phyloP scores from a whole-genome alignment of 2,797 vertebrate genomes.

The Hybognathus amarus region DNA sequence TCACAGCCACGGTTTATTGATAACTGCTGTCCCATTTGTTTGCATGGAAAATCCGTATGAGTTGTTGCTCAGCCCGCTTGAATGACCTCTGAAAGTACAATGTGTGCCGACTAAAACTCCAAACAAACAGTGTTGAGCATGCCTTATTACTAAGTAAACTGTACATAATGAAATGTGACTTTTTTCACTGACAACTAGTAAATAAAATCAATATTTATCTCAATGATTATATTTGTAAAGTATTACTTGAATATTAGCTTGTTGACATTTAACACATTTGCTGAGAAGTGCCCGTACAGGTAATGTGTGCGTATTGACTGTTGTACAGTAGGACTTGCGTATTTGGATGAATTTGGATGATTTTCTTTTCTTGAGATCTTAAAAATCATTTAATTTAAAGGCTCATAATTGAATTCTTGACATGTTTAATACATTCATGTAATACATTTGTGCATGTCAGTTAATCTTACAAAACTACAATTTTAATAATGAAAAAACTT shows the following conservation, averaged over 20 bases:
- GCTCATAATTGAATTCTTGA: neutral
- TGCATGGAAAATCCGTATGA: constrained; percentile 19
- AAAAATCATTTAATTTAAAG: neutral
- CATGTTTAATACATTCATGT: neutral
- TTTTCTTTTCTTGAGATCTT: neutral
- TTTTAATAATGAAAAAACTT: neutral
- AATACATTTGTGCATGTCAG: neutral
- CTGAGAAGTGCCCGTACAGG: neutral
- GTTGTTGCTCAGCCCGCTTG: neutral
- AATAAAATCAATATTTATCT: neutral
- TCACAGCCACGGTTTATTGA: constrained; percentile 28
- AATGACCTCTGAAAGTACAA: constrained; percentile 38
- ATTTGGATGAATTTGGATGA: neutral
- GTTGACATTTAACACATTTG: neutral
- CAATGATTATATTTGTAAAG: constrained; percentile 1
- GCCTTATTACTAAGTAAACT: constrained; percentile 1
- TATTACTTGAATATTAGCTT: constrained; percentile 18
- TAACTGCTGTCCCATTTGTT: constrained; percentile 33
- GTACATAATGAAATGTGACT: neutral
- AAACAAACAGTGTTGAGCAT: constrained; percentile 8
- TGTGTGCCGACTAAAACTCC: neutral
- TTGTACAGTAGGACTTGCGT: neutral
- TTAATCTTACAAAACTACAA: neutral
- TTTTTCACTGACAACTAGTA: neutral
- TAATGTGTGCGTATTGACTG: neutral